Percentiles rank a stretch among this genome's conserved stretches.
These are phyloP conservation scores for Ifrita kowaldi DNA, from an alignment of 2,113 vertebrate species.

Conservation along the genomic window DNA sequence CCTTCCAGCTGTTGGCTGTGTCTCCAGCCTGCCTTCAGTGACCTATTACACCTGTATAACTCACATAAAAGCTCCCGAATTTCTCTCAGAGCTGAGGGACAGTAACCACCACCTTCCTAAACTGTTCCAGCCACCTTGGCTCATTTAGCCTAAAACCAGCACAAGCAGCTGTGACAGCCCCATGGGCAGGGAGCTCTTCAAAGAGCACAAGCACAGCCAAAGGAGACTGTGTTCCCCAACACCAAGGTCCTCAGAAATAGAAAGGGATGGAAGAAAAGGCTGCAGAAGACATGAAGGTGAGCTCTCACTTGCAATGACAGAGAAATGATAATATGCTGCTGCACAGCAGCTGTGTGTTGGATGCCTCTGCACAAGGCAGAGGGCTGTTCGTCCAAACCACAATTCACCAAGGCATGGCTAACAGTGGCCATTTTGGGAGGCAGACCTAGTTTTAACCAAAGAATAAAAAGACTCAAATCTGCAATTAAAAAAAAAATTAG, in stretches of 20 bases:
- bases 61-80: rapidly evolving
- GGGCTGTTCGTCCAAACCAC: neutral
- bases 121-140: neutral
- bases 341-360: neutral
- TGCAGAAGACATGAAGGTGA: neutral
- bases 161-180: neutral
- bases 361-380: neutral
- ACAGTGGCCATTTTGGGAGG: neutral
- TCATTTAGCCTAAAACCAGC: neutral
- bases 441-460: neutral
- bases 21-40: neutral
- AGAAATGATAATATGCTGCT: neutral
- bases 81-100: neutral
- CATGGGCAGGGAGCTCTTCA: neutral
- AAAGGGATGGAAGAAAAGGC: neutral
- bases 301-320: neutral
- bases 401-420: neutral
- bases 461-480: neutral
- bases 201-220: neutral
- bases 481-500: neutral
- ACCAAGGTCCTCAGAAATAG: neutral
- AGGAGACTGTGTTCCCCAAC: neutral
- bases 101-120: neutral
- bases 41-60: neutral
- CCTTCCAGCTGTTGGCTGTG: neutral